Evolutionary conservation across 1,140 invertebrate species (phyloP).

Genomic region (Papilio helenus): DNA sequence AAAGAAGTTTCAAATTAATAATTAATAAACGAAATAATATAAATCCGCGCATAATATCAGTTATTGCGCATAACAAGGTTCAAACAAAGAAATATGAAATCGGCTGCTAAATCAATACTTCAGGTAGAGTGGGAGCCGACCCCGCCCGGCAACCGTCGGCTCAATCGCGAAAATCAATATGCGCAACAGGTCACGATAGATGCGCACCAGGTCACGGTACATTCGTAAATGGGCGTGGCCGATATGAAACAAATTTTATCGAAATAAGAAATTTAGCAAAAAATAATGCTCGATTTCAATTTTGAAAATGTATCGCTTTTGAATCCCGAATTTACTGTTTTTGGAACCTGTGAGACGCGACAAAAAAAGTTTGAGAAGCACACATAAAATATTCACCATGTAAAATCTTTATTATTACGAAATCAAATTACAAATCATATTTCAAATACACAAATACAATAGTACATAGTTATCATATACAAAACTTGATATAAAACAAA

Average conservation of each 20-base stretch:
- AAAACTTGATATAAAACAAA: not conserved
- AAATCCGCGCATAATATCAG: not conserved
- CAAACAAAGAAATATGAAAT: not conserved
- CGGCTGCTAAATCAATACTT: not conserved
- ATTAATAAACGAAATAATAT: not conserved
- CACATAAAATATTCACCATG: no score
- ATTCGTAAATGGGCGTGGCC: no score
- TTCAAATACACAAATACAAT: no score
- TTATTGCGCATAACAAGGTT: not conserved
- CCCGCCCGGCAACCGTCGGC: not conserved
- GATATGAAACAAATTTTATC: no score
- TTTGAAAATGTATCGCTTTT: not conserved
- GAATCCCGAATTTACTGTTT: no score
- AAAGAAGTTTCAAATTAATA: no score
- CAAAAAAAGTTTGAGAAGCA: no score
- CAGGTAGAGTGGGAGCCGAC: not conserved
- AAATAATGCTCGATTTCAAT: not conserved
- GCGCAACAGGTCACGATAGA: not conserved
- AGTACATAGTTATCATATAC: not conserved
- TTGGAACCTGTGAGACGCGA: no score
- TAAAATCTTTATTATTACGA: no score
- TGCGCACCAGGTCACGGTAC: no score
- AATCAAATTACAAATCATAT: no score
- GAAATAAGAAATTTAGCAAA: not conserved
- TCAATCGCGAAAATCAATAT: constrained; percentile 7